Evolutionary conservation across 2,113 vertebrate genomes (phyloP).

Genomic region (Taxidea taxus): DNA sequence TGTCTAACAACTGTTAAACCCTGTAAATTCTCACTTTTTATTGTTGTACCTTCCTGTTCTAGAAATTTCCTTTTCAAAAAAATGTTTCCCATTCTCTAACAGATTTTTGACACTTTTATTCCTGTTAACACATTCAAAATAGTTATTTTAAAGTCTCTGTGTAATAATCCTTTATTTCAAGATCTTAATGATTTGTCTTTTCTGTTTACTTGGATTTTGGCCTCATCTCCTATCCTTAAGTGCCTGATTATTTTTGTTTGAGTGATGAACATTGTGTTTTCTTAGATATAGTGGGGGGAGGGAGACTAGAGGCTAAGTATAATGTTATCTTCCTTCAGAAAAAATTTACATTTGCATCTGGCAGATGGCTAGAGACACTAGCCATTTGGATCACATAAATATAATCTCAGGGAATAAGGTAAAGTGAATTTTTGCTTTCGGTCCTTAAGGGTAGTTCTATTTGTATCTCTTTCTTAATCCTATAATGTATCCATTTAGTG

Average conservation of each 20-base stretch:
- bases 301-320: not conserved
- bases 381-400: constrained; percentile 21
- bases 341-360: constrained; percentile 1
- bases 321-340: not conserved
- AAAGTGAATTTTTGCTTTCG: not conserved
- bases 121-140: not conserved
- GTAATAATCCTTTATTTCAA: not conserved
- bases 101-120: not conserved
- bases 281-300: not conserved
- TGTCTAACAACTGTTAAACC: not conserved
- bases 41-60: not conserved
- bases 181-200: not conserved
- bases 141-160: not conserved
- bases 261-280: not conserved
- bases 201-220: not conserved
- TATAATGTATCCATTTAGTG: not conserved
- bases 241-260: not conserved
- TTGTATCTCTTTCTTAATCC: not conserved
- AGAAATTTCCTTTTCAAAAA: not conserved
- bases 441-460: not conserved
- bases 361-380: not conserved
- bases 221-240: not conserved
- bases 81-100: not conserved
- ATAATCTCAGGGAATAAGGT: not conserved
- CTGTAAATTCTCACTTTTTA: not conserved